These are phyloP conservation scores for Oreochromis tanganicae DNA, from an alignment of 2,113 vertebrate genomes.

Conservation along the genomic window DNA sequence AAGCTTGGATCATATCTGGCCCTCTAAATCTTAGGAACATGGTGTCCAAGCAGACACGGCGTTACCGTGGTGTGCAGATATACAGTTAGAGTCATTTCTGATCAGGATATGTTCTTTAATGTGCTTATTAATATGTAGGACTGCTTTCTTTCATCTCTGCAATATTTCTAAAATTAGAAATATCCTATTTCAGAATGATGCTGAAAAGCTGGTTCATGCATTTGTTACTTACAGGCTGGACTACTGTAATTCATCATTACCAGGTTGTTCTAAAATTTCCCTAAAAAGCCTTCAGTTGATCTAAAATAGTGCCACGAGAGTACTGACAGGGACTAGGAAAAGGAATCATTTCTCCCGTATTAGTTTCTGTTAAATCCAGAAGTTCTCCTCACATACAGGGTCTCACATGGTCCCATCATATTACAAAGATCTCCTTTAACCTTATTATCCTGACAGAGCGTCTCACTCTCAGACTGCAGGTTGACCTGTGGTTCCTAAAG, in stretches of 20 bases:
- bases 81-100: background rate
- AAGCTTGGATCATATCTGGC: background rate
- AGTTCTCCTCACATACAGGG: background rate
- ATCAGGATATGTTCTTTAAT: background rate
- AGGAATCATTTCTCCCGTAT: background rate
- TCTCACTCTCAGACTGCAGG: background rate
- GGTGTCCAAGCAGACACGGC: background rate
- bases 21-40: background rate
- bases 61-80: rapidly evolving
- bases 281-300: background rate
- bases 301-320: background rate
- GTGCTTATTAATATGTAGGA: background rate
- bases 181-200: background rate
- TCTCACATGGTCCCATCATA: background rate
- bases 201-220: background rate
- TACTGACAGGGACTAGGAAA: background rate
- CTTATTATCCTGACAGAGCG: background rate
- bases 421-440: background rate
- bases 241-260: background rate
- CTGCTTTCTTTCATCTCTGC: background rate
- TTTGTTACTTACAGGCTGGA: background rate
- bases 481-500: background rate
- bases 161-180: background rate
- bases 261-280: background rate
- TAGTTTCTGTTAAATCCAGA: background rate